Percentiles rank a stretch among this genome's conserved stretches.
phyloP scores from a whole-genome alignment of 92 coral and sea anemone genomes.

The Nematostella vectensis region DNA sequence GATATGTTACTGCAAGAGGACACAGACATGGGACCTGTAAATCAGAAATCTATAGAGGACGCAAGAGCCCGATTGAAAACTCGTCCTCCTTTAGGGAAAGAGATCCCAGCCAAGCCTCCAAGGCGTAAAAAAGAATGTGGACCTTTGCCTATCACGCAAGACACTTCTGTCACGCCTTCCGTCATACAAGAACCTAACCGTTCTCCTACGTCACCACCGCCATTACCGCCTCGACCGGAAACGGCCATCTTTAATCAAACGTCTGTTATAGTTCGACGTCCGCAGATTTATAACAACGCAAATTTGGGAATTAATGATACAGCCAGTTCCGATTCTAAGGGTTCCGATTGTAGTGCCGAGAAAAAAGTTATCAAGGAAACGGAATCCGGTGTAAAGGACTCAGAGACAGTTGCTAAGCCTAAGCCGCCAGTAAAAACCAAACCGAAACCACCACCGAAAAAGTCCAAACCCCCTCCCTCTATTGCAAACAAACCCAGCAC shows the following conservation, averaged over 20 bases:
- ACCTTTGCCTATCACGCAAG: background rate
- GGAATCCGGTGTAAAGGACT: background rate
- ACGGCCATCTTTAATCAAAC: background rate
- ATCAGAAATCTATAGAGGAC: background rate
- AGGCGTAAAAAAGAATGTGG: background rate
- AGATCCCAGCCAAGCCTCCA: background rate
- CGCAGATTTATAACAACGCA: background rate
- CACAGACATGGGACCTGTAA: background rate
- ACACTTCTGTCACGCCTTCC: background rate
- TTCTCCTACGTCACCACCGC: slow-evolving; percentile 7
- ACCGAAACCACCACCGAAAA: slow-evolving; percentile 64
- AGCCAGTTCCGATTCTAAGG: background rate
- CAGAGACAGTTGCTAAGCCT: slow-evolving; percentile 6
- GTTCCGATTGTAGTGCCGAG: too few species aligned
- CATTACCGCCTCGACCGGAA: slow-evolving; percentile 31
- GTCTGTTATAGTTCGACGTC: background rate
- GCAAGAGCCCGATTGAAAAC: background rate
- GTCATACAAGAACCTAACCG: background rate
- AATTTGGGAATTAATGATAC: background rate
- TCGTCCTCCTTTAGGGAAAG: background rate
- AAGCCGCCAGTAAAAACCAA: slow-evolving; percentile 51
- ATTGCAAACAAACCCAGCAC: background rate
- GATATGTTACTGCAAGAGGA: background rate
- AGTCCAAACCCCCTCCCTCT: slow-evolving; percentile 10
- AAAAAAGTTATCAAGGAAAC: background rate